A percentile compares a stretch with the other conserved stretches of the same genome.
These are phyloP conservation scores for Heliconius charithonia DNA, from an alignment of 2,888 invertebrate genomes.

Conservation along the genomic window DNA sequence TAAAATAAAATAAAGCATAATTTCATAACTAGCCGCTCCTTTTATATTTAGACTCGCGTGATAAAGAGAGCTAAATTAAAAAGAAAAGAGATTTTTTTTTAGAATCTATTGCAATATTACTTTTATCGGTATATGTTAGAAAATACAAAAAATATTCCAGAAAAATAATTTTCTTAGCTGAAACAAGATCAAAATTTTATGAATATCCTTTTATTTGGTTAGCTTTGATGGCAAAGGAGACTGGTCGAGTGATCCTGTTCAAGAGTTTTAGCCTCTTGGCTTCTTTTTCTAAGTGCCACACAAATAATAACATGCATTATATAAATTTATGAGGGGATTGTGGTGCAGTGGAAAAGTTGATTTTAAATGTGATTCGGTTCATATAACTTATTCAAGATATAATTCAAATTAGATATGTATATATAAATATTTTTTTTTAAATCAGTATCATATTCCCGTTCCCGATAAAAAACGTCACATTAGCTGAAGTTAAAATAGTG, in stretches of 20 bases:
- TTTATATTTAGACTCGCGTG: no score
- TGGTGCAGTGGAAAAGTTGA: background rate
- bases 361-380: background rate
- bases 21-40: no score
- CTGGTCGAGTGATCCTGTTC: slow-evolving; percentile 12
- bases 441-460: no score
- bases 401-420: no score
- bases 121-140: background rate
- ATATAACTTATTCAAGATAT: no score
- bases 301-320: slow-evolving; percentile 13
- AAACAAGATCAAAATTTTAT: background rate
- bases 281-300: slow-evolving; percentile 5
- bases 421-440: no score
- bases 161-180: slow-evolving; percentile 9
- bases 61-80: no score
- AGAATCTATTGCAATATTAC: no score
- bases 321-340: background rate
- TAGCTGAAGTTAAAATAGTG: background rate
- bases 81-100: no score
- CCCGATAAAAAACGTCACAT: no score
- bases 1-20: no score
- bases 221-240: slow-evolving; percentile 13
- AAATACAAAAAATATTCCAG: background rate
- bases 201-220: slow-evolving; percentile 15
- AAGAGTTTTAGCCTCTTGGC: slow-evolving; percentile 10